These are phyloP conservation scores for Anser cygnoides DNA, from an alignment of 2,113 vertebrate genomes.

Conservation along the genomic window DNA sequence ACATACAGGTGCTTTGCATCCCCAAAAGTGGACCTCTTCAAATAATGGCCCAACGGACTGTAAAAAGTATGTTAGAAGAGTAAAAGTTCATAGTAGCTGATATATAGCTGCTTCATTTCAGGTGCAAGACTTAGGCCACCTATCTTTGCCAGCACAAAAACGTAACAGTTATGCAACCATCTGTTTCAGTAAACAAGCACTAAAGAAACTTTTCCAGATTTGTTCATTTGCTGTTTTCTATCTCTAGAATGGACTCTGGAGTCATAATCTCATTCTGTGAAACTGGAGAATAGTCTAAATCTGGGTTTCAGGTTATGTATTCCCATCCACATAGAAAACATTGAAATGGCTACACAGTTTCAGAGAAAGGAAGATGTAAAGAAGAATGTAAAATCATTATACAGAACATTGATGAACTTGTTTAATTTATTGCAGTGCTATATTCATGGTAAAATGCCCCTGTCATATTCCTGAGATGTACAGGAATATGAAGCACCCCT, in stretches of 20 bases:
- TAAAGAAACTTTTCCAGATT: neutral
- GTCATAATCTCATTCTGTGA: neutral
- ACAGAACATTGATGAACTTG: neutral
- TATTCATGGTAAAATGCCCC: neutral
- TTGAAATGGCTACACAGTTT: neutral
- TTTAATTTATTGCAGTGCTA: neutral
- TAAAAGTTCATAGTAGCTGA: neutral
- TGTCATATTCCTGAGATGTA: neutral
- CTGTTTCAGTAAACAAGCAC: neutral
- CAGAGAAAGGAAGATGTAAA: neutral
- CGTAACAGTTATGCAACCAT: accelerated
- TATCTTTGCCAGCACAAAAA: neutral
- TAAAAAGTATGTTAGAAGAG: neutral
- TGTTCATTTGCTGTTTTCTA: neutral
- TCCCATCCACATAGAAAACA: neutral
- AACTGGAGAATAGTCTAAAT: neutral
- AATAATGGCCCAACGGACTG: neutral
- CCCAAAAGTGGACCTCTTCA: neutral
- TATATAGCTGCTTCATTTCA: neutral
- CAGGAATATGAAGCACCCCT: neutral
- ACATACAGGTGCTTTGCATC: neutral
- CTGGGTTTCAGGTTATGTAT: neutral
- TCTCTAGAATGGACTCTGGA: neutral
- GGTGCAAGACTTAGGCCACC: neutral
- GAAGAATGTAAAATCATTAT: neutral